Base-by-base conservation (phyloP, 2,888 invertebrate genomes). In the Muscina levida region DNA sequence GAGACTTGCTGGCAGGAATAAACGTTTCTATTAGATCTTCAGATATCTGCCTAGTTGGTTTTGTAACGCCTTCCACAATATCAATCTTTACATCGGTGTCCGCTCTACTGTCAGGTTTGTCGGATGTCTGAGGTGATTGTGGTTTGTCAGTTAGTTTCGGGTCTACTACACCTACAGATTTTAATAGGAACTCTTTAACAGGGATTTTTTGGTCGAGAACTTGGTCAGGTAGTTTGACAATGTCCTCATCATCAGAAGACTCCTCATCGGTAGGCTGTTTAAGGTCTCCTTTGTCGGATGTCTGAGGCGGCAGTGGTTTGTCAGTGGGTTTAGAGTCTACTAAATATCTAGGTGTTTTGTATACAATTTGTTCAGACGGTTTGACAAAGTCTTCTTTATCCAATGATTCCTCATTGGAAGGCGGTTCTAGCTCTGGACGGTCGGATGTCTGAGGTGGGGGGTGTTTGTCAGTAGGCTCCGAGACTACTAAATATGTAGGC, bases 391-490 rank as follows among this genome's bases (percentile, higher is more conserved):
- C 66, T 19, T 39, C 8, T 2, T 68, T 77, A 24, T 78, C 72
- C 42, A 73, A 77, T 5, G 79, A 77, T 46, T 82, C 77, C 22
- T 73, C 72, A 31, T 78, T 78, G 37, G 77, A 71, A 51, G 75
- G 70, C 1, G 37, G 42, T 26, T 8, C 37, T 1, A 24, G 0
- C 6, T 10, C 13, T 1, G 48, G 39, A 26, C 59, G 76, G n/a
- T 15, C 68, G 13, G 48, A 48, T 31, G 17, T 15, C n/a, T 59
- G 26, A n/a, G 19, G 17, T 4, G 0, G 6, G 13, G 15, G n/a
- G 11, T 62, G 44, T 44, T 44, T 44, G 2, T 11, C n/a, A 5
- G 44, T 44, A 3, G 44, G 2, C 5, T 11, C n/a, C 44, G n/a
- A 44, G n/a, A n/a, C n/a, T n/a, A n/a, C n/a, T n/a, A n/a, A n/a